Percentiles rank a stretch among this genome's conserved stretches.
Conservation (phyloP, 2,888 invertebrate genomes). For the Xestia c-nigrum region DNA sequence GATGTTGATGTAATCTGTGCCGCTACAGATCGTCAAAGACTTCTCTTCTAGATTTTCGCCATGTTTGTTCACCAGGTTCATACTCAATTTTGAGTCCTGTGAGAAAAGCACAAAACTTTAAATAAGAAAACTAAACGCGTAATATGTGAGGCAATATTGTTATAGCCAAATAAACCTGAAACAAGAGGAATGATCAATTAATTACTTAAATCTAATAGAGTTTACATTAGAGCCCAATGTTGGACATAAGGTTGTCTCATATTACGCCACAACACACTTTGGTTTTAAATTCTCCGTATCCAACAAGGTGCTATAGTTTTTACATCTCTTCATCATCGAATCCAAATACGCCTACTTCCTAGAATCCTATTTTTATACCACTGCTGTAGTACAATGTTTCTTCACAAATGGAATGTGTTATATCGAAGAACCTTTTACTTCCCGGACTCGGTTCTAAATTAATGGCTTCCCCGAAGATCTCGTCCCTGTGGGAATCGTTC, state of each 20-base stretch:
- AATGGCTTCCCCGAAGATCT: conserved; percentile 3
- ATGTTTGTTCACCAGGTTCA: conserved; percentile 94
- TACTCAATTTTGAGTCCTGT: conserved; percentile 95
- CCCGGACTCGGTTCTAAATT: conserved; percentile 1
- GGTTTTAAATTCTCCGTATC: not conserved
- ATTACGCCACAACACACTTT: not conserved
- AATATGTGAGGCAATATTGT: not conserved
- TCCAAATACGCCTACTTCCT: not conserved
- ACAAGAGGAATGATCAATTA: not conserved
- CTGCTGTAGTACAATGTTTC: not conserved
- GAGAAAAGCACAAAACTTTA: not conserved
- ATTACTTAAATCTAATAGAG: not conserved
- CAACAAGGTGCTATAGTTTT: not conserved
- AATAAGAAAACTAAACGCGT: not conserved
- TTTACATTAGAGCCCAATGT: not conserved
- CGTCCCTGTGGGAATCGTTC: conserved; percentile 10
- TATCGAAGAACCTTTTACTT: not conserved
- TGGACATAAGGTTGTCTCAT: not conserved
- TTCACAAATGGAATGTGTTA: not conserved
- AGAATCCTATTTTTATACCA: not conserved
- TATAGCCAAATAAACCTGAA: not conserved
- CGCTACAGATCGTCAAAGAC: conserved; percentile 99
- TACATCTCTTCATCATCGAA: not conserved
- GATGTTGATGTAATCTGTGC: conserved; percentile 99
- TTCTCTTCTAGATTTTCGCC: conserved; percentile 96